Conservation (phyloP, 2,113 vertebrate species). For the Brevimyrus niger region DNA sequence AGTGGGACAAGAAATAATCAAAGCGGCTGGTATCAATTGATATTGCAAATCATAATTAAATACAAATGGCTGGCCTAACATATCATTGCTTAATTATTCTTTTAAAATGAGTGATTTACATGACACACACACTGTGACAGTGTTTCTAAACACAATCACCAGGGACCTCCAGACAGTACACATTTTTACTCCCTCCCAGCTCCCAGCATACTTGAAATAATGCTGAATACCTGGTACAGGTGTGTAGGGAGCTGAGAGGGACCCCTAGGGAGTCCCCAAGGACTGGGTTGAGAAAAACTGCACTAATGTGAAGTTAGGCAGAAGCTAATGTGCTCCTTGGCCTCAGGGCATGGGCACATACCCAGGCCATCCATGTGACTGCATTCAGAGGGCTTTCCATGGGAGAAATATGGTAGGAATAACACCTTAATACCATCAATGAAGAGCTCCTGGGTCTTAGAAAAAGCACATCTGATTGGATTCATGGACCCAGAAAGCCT, state of each 20-base stretch:
- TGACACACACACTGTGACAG: background rate
- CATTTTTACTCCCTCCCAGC: background rate
- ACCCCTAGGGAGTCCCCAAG: background rate
- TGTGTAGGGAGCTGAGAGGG: background rate
- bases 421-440: background rate
- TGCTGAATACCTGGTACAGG: background rate
- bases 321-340: background rate
- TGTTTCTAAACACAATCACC: background rate
- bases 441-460: background rate
- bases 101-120: background rate
- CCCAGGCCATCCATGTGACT: conserved; percentile 10
- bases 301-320: background rate
- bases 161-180: background rate
- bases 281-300: background rate
- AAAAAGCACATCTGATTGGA: background rate
- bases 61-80: conserved; percentile 14
- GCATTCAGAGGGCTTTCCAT: background rate
- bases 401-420: background rate
- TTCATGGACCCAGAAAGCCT: background rate
- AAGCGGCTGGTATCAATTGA: background rate
- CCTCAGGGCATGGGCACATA: background rate
- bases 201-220: background rate
- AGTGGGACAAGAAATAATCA: background rate
- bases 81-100: background rate
- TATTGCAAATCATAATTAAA: background rate